These are phyloP conservation scores for Podarcis cretensis DNA, from an alignment of 2,113 vertebrate genomes.

Conservation along the genomic window DNA sequence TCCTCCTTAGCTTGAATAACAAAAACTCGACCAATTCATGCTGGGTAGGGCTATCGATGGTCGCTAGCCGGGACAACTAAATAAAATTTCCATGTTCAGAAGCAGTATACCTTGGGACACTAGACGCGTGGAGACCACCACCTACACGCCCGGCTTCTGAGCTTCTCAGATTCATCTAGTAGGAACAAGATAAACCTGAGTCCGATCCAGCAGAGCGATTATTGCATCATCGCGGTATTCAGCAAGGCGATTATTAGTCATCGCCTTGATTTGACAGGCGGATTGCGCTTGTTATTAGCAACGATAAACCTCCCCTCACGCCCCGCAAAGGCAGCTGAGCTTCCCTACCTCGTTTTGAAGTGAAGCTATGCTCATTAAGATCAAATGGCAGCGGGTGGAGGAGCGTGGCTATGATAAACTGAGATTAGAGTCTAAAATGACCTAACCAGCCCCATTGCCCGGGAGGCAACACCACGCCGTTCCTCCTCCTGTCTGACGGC, in stretches of 20 bases:
- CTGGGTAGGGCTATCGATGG: background rate
- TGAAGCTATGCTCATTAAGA: no score
- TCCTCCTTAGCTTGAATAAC: background rate
- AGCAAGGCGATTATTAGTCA: background rate
- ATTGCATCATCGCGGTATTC: background rate
- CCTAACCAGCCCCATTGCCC: no score
- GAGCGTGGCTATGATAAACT: no score
- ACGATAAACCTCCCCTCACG: no score
- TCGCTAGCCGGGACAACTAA: background rate
- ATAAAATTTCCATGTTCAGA: background rate
- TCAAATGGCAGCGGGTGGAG: no score
- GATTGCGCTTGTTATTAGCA: no score
- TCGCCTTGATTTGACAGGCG: no score
- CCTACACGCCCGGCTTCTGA: background rate
- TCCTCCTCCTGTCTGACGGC: background rate
- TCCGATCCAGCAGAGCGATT: background rate
- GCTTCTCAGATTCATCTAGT: background rate
- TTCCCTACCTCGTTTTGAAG: no score
- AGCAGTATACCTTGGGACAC: no score
- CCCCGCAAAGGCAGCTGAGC: no score
- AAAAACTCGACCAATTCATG: background rate
- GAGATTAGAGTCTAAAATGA: no score
- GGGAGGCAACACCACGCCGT: no score
- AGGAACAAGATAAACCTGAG: background rate
- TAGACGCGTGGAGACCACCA: background rate